Percentiles rank a stretch among this genome's conserved stretches.
These are phyloP conservation scores for Diarsia brunnea DNA, from an alignment of 2,888 invertebrate genomes.

Conservation along the genomic window DNA sequence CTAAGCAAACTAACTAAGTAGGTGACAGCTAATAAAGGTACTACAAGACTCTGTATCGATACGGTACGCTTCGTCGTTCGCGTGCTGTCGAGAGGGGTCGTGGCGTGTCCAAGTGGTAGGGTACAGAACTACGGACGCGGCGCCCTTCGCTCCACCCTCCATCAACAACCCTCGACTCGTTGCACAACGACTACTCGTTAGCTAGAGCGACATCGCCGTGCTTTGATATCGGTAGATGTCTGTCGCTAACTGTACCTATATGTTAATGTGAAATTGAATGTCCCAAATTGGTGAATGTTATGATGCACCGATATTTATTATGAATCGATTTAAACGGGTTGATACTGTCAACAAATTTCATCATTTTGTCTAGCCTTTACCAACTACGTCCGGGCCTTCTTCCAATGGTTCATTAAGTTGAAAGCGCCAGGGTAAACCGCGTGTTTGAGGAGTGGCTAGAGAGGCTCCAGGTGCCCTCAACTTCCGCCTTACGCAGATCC, in stretches of 20 bases:
- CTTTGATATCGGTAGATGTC: slow-evolving; percentile 51
- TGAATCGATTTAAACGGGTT: not conserved
- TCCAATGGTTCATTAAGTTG: not conserved
- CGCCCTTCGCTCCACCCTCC: slow-evolving; percentile 74
- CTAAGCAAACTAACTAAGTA: slow-evolving; percentile 45
- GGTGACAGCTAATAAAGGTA: slow-evolving; percentile 51
- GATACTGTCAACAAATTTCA: not conserved
- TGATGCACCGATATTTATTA: not conserved
- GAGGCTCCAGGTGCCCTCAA: no score
- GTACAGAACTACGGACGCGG: slow-evolving; percentile 69
- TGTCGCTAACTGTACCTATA: slow-evolving; percentile 27
- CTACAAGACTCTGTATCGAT: slow-evolving; percentile 41
- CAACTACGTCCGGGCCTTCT: not conserved
- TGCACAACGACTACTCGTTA: slow-evolving; percentile 71
- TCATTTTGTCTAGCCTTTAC: not conserved
- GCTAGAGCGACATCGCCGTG: slow-evolving; percentile 59
- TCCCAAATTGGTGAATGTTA: not conserved
- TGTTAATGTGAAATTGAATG: not conserved
- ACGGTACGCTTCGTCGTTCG: slow-evolving; percentile 56
- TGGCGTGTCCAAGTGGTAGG: slow-evolving; percentile 86
- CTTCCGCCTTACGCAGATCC: no score
- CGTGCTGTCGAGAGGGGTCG: slow-evolving; percentile 74
- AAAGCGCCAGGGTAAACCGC: no score
- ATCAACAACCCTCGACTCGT: slow-evolving; percentile 78
- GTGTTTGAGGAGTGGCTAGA: no score